A percentile compares a stretch with the other conserved stretches of the same genome.
Conservation (phyloP, 2,888 invertebrate species). For the Spialia ferax region DNA sequence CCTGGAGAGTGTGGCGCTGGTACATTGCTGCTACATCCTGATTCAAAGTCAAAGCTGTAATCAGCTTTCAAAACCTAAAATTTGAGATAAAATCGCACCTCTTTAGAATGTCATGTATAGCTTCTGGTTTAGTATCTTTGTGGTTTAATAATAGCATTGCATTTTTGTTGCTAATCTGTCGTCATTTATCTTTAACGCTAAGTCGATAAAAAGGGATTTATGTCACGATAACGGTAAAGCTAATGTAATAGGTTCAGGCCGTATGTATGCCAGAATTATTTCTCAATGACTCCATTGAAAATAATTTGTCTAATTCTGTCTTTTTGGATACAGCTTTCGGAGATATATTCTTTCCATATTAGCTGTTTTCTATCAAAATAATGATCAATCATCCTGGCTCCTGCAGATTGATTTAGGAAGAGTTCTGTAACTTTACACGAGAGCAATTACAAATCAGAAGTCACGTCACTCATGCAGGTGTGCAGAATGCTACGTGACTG, state of each 20-base stretch:
- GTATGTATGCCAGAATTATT: background rate
- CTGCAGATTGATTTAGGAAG: background rate
- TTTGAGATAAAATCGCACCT: too few relatives aligned
- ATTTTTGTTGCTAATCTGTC: background rate
- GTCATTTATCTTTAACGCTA: background rate
- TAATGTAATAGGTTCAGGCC: background rate
- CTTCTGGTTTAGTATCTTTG: background rate
- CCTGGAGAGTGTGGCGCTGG: too few relatives aligned
- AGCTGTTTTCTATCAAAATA: background rate
- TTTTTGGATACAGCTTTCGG: background rate
- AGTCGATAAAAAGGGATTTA: background rate
- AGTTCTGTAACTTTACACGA: background rate
- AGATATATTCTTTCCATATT: background rate
- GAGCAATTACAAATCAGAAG: background rate
- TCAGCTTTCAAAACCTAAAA: too few relatives aligned
- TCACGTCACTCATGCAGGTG: background rate
- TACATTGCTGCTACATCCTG: too few relatives aligned
- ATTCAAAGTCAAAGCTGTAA: too few relatives aligned
- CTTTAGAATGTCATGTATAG: too few relatives aligned
- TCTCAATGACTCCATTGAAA: background rate
- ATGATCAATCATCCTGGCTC: background rate
- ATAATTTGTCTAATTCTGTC: background rate
- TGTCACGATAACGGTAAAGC: background rate
- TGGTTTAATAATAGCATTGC: background rate
- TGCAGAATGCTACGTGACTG: background rate